Evolutionary conservation across 2,113 vertebrate genomes (phyloP).

Genomic region (Campylomormyrus numenius): DNA sequence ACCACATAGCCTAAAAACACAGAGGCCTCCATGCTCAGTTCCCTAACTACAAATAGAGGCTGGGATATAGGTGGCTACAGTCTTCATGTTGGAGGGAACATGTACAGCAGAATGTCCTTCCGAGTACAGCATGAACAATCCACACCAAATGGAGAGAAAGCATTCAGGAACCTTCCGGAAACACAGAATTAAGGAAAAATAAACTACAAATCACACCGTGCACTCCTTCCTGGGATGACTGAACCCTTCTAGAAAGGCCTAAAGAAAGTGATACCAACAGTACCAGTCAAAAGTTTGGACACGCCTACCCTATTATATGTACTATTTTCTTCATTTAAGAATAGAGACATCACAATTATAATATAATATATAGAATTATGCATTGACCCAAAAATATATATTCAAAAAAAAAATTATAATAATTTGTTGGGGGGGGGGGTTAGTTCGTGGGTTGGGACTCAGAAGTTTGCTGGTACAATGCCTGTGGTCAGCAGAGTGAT

Average conservation of each 20-base stretch:
- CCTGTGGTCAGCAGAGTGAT: neutral
- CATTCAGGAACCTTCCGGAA: neutral
- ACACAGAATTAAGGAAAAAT: neutral
- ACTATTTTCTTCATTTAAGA: neutral
- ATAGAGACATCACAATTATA: neutral
- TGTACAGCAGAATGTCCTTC: neutral
- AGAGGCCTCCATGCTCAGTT: neutral
- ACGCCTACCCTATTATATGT: neutral
- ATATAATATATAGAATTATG: neutral
- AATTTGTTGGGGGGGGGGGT: neutral
- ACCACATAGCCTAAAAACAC: neutral
- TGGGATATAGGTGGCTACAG: neutral
- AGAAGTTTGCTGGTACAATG: neutral
- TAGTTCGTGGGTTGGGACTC: neutral
- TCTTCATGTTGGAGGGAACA: neutral
- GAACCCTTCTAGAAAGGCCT: neutral
- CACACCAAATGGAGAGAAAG: neutral
- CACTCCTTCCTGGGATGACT: neutral
- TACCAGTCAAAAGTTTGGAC: neutral
- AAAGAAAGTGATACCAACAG: neutral
- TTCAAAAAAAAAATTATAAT: neutral
- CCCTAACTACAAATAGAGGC: neutral
- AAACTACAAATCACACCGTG: neutral
- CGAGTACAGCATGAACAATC: neutral
- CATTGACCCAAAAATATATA: neutral